These are phyloP conservation scores for Streptopelia turtur DNA, from an alignment of 2,797 vertebrate genomes.

Conservation along the genomic window DNA sequence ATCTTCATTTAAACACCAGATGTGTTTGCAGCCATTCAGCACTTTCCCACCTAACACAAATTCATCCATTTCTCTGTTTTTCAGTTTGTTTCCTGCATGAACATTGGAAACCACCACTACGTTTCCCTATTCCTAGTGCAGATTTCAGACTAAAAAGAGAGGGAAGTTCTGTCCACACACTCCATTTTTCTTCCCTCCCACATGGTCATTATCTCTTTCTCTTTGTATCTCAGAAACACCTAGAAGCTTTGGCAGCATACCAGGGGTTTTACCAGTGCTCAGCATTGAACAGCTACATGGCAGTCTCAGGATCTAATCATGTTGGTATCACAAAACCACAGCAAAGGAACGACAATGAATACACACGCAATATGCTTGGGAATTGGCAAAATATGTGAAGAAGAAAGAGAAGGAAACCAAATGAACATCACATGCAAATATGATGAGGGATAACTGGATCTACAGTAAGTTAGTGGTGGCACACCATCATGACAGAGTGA, in stretches of 20 bases:
- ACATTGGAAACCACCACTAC: not conserved
- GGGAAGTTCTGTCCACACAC: not conserved
- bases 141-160: not conserved
- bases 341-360: not conserved
- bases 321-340: not conserved
- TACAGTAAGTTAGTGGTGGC: not conserved
- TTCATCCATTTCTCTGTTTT: not conserved
- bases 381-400: not conserved
- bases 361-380: not conserved
- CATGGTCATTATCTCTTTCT: not conserved
- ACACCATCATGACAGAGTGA: not conserved
- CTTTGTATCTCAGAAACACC: slow-evolving; percentile 36
- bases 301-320: not conserved
- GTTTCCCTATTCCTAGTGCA: not conserved
- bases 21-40: not conserved
- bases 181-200: slow-evolving; percentile 27
- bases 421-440: not conserved
- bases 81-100: not conserved
- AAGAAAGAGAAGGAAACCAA: not conserved
- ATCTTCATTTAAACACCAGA: not conserved
- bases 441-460: not conserved
- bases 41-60: not conserved
- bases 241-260: slow-evolving; percentile 34
- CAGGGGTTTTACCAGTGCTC: not conserved
- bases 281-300: not conserved